phyloP scores from a whole-genome alignment of 35 echinoderm and acorn worm species.

The Apostichopus parvimensis region DNA sequence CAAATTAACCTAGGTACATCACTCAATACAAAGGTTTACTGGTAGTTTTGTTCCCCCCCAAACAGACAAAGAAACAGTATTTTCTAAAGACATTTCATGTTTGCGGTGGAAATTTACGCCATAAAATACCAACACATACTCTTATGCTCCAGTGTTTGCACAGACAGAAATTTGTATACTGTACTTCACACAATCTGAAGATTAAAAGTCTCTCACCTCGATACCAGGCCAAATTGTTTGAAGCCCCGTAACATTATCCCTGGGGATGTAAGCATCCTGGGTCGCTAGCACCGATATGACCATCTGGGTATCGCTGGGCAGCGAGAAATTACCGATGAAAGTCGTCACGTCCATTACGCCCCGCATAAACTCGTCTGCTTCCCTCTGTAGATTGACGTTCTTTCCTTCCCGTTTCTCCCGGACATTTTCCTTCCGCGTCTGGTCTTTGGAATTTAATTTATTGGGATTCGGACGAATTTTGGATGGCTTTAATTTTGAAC shows the following conservation, averaged over 20 bases:
- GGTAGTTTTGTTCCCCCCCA: too few relatives aligned
- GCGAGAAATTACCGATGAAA: slow-evolving; percentile 86
- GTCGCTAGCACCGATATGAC: slow-evolving; percentile 65
- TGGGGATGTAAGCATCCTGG: slow-evolving; percentile 82
- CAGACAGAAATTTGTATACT: too few relatives aligned
- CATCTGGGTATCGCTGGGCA: slow-evolving; percentile 73
- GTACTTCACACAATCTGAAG: too few relatives aligned
- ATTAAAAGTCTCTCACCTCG: slow-evolving; percentile 52
- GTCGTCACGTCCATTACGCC: slow-evolving; percentile 92
- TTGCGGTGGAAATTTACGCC: too few relatives aligned
- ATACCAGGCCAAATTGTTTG: slow-evolving; percentile 83
- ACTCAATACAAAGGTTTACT: too few relatives aligned
- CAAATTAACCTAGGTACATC: too few relatives aligned
- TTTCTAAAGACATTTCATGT: too few relatives aligned
- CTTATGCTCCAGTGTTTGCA: too few relatives aligned
- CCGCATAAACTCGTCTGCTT: slow-evolving; percentile 83
- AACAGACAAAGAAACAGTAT: too few relatives aligned
- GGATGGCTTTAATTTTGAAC: background rate
- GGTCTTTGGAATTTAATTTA: background rate
- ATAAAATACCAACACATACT: too few relatives aligned
- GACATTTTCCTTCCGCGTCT: background rate
- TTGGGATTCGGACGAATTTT: background rate
- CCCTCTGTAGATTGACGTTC: slow-evolving; percentile 46
- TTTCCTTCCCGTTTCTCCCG: background rate
- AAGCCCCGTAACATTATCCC: slow-evolving; percentile 68